Conservation (phyloP, 1,140 invertebrate genomes). For the Berghia stephanieae region DNA sequence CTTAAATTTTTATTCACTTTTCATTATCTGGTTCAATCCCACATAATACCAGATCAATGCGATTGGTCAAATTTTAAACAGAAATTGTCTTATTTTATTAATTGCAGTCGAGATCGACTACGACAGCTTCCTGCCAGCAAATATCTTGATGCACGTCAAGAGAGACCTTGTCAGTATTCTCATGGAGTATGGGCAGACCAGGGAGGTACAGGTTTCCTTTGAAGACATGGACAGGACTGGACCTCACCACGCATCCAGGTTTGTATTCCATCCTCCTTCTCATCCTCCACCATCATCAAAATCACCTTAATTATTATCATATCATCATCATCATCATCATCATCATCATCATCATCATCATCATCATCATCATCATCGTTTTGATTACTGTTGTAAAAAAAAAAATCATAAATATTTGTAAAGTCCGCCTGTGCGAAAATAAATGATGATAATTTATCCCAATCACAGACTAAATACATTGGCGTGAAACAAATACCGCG, state of each 20-base stretch:
- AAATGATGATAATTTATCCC: too few species aligned
- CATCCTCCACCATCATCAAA: too few species aligned
- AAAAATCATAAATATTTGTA: too few species aligned
- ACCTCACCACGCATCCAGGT: slow-evolving; percentile 41
- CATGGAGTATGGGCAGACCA: slow-evolving; percentile 68
- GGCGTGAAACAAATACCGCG: too few species aligned
- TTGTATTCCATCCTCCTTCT: too few species aligned
- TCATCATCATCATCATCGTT: too few species aligned
- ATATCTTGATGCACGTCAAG: slow-evolving; percentile 44
- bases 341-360: neutral
- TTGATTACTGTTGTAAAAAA: too few species aligned
- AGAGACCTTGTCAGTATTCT: slow-evolving; percentile 69
- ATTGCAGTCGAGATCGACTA: slow-evolving; percentile 31
- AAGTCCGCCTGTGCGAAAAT: too few species aligned
- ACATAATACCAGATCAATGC: neutral
- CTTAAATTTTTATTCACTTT: neutral
- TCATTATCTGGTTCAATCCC: neutral
- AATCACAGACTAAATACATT: too few species aligned
- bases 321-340: too few species aligned
- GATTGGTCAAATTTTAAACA: neutral
- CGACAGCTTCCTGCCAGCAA: slow-evolving; percentile 23
- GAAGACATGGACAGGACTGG: slow-evolving; percentile 36
- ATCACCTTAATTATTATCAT: too few species aligned
- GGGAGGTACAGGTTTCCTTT: slow-evolving; percentile 44
- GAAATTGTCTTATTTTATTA: neutral